phyloP scores from a whole-genome alignment of 2,113 vertebrate genomes.

The Baryphthengus martii region DNA sequence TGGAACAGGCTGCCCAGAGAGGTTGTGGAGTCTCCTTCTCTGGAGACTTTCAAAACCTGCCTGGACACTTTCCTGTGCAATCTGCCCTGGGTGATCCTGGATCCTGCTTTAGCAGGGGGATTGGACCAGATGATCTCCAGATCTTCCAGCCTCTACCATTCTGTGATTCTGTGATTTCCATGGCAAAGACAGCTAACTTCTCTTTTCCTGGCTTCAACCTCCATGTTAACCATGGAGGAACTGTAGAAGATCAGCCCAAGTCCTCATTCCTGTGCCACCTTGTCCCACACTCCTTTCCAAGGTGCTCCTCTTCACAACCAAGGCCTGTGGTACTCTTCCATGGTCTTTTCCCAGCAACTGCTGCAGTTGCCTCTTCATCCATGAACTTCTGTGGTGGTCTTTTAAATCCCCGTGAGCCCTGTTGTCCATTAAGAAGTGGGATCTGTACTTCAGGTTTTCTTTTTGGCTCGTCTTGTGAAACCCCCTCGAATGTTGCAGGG shows the following conservation, averaged over 20 bases:
- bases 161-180: no score
- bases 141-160: no score
- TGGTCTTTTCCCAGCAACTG: not conserved
- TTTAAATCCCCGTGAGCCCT: not conserved
- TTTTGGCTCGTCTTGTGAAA: not conserved
- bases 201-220: not conserved
- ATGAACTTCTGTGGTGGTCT: not conserved
- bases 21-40: not conserved
- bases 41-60: not conserved
- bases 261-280: not conserved
- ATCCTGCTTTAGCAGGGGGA: not conserved
- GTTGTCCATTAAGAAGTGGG: accelerated
- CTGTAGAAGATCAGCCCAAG: not conserved
- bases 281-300: not conserved
- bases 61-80: not conserved
- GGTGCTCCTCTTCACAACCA: not conserved
- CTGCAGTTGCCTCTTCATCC: not conserved
- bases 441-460: not conserved
- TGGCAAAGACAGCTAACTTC: no score
- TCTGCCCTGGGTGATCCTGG: not conserved
- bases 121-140: no score
- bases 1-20: not conserved
- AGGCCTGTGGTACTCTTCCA: not conserved
- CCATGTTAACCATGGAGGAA: not conserved
- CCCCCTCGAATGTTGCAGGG: not conserved